These are phyloP conservation scores for Epirrita christyi DNA, from an alignment of 2,888 invertebrate species.

Conservation along the genomic window DNA sequence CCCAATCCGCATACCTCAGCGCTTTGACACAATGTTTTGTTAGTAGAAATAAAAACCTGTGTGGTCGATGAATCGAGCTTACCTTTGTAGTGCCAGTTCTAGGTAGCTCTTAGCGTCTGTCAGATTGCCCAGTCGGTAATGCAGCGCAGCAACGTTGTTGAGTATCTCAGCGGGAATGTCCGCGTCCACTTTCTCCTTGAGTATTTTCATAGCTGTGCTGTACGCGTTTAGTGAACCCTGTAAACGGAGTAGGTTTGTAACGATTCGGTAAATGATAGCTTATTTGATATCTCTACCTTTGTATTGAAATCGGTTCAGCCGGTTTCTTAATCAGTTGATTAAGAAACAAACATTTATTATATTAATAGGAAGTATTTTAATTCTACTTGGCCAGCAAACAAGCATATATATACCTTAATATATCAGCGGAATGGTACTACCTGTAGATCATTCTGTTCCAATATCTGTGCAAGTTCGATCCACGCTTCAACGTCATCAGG, in stretches of 20 bases:
- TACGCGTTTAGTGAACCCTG: conserved; percentile 96
- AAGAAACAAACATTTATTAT: no score
- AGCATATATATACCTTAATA: no score
- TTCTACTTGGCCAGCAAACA: no score
- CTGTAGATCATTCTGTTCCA: conserved; percentile 96
- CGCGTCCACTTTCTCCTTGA: conserved; percentile 96
- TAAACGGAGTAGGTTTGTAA: conserved; percentile 4
- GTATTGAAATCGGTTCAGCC: no score
- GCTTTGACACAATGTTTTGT: no score
- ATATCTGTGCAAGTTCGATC: conserved; percentile 99
- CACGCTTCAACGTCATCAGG: conserved; percentile 99
- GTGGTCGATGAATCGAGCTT: no score
- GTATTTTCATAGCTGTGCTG: conserved; percentile 95
- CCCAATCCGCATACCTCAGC: no score
- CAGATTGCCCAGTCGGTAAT: conserved; percentile 94
- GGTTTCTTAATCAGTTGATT: no score
- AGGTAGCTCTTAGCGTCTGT: conserved; percentile 93
- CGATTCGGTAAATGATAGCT: no score
- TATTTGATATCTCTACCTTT: no score
- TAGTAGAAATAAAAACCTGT: no score
- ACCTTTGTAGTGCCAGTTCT: conserved; percentile 91
- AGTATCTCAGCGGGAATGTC: conserved; percentile 99
- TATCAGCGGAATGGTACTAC: conserved; percentile 53
- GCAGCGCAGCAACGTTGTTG: conserved; percentile 98
- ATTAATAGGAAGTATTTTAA: no score